Conservation (phyloP, 1,140 invertebrate genomes). For the Heliconius eleuchia region DNA sequence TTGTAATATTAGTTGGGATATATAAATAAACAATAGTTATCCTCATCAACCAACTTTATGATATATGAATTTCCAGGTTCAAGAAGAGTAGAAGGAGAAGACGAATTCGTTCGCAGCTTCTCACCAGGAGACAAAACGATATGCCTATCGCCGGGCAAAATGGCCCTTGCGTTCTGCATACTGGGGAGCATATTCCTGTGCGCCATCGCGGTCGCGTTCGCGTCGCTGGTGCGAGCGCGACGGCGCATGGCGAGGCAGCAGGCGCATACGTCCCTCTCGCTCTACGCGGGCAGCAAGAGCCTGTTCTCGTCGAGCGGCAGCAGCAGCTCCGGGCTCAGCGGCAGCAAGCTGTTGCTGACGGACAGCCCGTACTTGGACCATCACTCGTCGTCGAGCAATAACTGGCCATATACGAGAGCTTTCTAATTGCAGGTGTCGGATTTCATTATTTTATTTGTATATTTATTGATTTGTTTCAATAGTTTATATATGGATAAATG, state of each 20-base stretch:
- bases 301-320: conserved; percentile 79
- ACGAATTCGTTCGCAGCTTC: conserved; percentile 65
- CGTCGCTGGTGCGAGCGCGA: conserved; percentile 83
- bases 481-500: neutral
- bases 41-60: neutral
- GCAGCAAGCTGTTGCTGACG: conserved; percentile 76
- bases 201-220: conserved; percentile 85
- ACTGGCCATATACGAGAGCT: conserved; percentile 79
- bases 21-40: neutral
- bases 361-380: conserved; percentile 81
- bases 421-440: conserved; percentile 47
- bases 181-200: conserved; percentile 85
- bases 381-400: conserved; percentile 78
- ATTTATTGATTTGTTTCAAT: neutral
- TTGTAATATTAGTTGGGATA: neutral
- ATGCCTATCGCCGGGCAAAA: conserved; percentile 87
- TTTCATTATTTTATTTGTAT: neutral
- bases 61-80: conserved; percentile 50
- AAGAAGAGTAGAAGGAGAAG: conserved; percentile 67
- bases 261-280: conserved; percentile 76
- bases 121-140: conserved; percentile 84
- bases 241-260: conserved; percentile 69
- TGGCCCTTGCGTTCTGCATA: conserved; percentile 86
- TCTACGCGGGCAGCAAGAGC: conserved; percentile 80
- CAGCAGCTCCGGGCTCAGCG: conserved; percentile 79